phyloP scores from a whole-genome alignment of 37 sponge, comb jelly and placozoan species.

The Chondrosia reniformis region DNA sequence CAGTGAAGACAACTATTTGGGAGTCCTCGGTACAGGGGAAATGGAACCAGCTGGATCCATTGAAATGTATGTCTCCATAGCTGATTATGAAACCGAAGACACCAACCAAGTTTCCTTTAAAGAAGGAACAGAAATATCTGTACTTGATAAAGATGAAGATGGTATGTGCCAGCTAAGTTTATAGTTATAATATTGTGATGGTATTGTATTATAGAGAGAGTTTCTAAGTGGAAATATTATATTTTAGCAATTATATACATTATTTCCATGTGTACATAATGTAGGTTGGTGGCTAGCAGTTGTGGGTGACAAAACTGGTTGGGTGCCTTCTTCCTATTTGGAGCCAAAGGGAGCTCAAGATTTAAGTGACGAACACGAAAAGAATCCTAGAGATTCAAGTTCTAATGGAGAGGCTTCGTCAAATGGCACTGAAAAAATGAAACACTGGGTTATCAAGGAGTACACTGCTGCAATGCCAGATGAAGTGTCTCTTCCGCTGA shows the following conservation, averaged over 20 bases:
- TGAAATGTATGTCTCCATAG: slow-evolving; percentile 49
- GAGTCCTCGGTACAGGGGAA: not conserved
- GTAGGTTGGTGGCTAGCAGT: slow-evolving; percentile 86
- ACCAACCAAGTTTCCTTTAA: slow-evolving; percentile 69
- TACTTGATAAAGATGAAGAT: slow-evolving; percentile 79
- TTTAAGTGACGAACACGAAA: too few relatives aligned
- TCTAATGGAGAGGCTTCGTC: too few relatives aligned
- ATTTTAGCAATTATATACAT: not conserved
- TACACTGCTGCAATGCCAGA: slow-evolving; percentile 69
- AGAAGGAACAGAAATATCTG: slow-evolving; percentile 52
- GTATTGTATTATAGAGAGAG: not conserved
- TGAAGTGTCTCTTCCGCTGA: slow-evolving; percentile 60
- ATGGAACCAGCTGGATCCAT: not conserved
- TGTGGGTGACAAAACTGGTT: slow-evolving; percentile 52
- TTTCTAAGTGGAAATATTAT: not conserved
- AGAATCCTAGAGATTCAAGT: too few relatives aligned
- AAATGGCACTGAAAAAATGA: too few relatives aligned
- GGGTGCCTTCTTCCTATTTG: slow-evolving; percentile 78
- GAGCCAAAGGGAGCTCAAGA: slow-evolving; percentile 41
- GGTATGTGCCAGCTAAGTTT: slow-evolving; percentile 63
- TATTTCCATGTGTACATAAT: not conserved
- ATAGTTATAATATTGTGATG: not conserved
- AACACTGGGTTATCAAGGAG: slow-evolving; percentile 27
- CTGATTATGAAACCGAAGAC: slow-evolving; percentile 62
- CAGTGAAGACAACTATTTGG: not conserved